phyloP scores from a whole-genome alignment of 2,113 vertebrate genomes.

The Gymnorhina tibicen region DNA sequence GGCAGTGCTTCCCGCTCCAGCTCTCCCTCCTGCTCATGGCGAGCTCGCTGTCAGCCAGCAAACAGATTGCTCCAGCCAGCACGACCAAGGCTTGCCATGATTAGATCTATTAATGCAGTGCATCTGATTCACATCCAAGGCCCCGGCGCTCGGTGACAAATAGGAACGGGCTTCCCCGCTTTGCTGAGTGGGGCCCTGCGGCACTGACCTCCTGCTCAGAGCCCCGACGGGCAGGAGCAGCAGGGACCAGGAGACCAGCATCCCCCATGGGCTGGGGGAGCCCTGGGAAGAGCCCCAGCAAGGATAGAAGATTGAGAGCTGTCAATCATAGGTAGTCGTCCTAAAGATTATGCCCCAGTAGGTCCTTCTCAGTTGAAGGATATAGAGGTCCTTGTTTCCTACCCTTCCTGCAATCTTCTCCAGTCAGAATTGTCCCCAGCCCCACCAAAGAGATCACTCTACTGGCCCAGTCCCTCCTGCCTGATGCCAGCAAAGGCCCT shows the following conservation, averaged over 20 bases:
- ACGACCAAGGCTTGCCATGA: conserved; percentile 40
- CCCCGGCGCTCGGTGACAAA: not conserved
- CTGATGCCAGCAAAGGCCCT: not conserved
- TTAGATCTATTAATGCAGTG: conserved; percentile 33
- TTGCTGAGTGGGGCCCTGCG: not conserved
- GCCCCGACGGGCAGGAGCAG: not conserved
- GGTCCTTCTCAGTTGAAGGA: not conserved
- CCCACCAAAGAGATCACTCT: not conserved
- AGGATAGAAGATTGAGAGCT: rapidly evolving
- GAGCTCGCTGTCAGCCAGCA: not conserved
- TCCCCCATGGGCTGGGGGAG: rapidly evolving
- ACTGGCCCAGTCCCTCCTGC: no score
- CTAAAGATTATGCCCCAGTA: not conserved
- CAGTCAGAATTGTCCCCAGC: not conserved
- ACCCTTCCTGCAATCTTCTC: not conserved
- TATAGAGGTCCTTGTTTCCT: rapidly evolving
- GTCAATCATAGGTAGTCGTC: not conserved
- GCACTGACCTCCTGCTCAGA: not conserved
- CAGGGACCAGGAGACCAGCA: no score
- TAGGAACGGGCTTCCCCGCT: not conserved
- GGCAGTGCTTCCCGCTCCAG: rapidly evolving
- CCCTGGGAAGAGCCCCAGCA: not conserved
- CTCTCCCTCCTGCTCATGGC: not conserved
- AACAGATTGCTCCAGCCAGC: conserved; percentile 38
- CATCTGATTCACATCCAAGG: conserved; percentile 49